Evolutionary conservation across 64 coral and sea anemone genomes (phyloP), one percentile per base, ranked within the genome.

Genomic region (Hydrozoanthus tunicans): DNA sequence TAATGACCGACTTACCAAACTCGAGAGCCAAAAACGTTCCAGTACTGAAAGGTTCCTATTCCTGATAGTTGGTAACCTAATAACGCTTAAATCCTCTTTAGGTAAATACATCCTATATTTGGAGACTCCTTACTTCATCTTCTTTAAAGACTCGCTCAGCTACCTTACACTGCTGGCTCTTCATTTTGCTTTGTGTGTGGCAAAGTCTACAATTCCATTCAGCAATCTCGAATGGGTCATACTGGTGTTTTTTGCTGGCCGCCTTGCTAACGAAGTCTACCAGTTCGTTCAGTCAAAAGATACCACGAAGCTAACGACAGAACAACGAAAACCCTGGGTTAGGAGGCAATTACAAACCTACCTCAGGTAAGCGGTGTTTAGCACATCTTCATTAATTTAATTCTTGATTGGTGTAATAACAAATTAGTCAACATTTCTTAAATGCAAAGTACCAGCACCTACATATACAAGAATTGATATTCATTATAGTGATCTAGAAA

Each of bases 121-220:
- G 53, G 56, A 62, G 5, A 86, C 73, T 67, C 91, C 91, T 11
- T 88, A 93, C 59, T 93, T 93, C 83, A 71, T 93, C 74, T 93
- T 93, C 57, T 61, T 79, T 11, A 82, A 84, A 43, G 91, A 93
- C 62, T 79, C 72, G 3, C 53, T 88, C 7, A 93, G 91, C 83
- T 88, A 71, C 83, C n/a, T 93, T 12, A 66, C 53, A 20, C 62
- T 86, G 8, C 51, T 93, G 76, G 82, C 14, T 27, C 82, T 93
- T 12, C 82, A 93, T 64, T 86, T 88, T 56, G 63, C 75, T 20
- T 12, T 86, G 25, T 93, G 91, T 61, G 73, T 93, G 9, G 15
- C 73, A 53, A 74, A 82, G 3, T 93, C 91, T 9, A 93, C 59
- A 17, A 68, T 88, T 79, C 72, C 81, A 6, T 78, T 93, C n/a